A percentile compares a stretch with the other conserved stretches of the same genome.
These are phyloP conservation scores for Pseudopipra pipra DNA, from an alignment of 2,113 vertebrate genomes.

Conservation along the genomic window DNA sequence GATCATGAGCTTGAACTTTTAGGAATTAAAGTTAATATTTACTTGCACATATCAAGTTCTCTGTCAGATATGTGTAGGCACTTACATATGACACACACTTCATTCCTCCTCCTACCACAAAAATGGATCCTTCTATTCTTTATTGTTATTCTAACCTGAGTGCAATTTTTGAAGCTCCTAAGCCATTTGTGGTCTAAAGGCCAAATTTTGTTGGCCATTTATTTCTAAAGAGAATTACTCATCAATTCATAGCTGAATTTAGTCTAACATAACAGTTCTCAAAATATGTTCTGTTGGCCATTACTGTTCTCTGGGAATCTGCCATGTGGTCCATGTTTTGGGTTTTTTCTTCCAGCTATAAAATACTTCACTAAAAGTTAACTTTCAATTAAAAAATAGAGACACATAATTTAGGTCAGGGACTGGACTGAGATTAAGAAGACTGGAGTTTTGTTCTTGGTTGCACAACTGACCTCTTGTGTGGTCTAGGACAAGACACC, in stretches of 20 bases:
- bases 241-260: neutral
- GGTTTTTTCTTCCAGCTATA: neutral
- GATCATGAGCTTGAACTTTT: neutral
- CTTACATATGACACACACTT: neutral
- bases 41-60: neutral
- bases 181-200: neutral
- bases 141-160: neutral
- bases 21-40: neutral
- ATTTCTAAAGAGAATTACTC: neutral
- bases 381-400: conserved; percentile 8
- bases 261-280: neutral
- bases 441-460: neutral
- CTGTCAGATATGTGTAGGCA: neutral
- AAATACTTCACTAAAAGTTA: neutral
- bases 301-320: neutral
- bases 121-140: neutral
- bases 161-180: neutral
- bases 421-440: neutral
- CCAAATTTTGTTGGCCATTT: neutral
- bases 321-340: neutral
- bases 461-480: neutral
- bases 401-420: neutral
- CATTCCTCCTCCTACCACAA: neutral
- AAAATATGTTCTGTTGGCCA: neutral
- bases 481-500: neutral